Base-by-base conservation (phyloP, 2,797 vertebrate species). In the Enteromius trimaculatus region DNA sequence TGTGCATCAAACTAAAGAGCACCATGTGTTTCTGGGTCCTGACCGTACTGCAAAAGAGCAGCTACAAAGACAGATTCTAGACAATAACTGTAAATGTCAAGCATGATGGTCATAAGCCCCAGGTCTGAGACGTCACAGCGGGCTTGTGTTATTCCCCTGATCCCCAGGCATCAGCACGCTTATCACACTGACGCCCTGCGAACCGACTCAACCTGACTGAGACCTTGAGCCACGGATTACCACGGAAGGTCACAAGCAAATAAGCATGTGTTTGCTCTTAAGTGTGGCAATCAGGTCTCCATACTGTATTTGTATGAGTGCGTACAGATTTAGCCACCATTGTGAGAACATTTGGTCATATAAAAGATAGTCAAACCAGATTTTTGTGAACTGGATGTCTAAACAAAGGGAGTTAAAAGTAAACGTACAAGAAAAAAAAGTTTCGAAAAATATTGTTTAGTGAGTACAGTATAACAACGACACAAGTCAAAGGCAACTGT, bases 191-290 rank as follows among this genome's bases (percentile, higher is more conserved):
- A 75, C 29, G 19, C 79, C 51, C 55, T 68, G 47, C 81, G 55
- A 53, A 19, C 44, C 74, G 53, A 53, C 13, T 37, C 66, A 49
- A 51, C 39, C 68, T 79, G 71, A 86, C 62, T 26, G 76, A 84
- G 78, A 86, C 66, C 74, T 42, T 39, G 65, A 74, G 47, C 75
- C 58, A 74, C 65, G 74, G 80, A 83, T 86, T 82, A 86, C 34
- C 10, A 10, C n/a, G 51, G 81, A 87, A 86, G 88, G 84, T 86
- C 83, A 81, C 44, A 19, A 53, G 81, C 13, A 80, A 77, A n/a
- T n/a, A n/a, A n/a, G n/a, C n/a, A n/a, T n/a, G n/a, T n/a, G n/a
- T n/a, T n/a, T n/a, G n/a, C n/a, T n/a, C n/a, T 2, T 77, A 60
- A 17, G 69, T 69, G 31, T 37, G 26, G 14, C 21, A 77, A 37